Evolutionary conservation across 2,888 invertebrate species (phyloP).

Genomic region (Synanthedon tipuliformis): DNA sequence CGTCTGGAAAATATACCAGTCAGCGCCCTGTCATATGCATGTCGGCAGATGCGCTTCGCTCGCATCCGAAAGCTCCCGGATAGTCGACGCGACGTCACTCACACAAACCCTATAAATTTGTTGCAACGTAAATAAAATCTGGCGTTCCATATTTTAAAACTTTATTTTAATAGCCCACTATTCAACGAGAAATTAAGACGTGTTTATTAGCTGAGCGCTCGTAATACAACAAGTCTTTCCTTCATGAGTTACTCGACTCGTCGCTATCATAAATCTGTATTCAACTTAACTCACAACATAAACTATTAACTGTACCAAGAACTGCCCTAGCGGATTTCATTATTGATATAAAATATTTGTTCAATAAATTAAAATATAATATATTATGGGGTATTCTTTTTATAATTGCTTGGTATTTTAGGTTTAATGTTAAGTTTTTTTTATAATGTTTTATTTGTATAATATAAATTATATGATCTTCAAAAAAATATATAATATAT

Average conservation of each 20-base stretch:
- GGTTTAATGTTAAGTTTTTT: too few species aligned
- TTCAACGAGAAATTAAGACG: slow-evolving; percentile 64
- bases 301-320: slow-evolving; percentile 7
- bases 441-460: too few species aligned
- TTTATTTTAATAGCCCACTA: slow-evolving; percentile 66
- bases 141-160: slow-evolving; percentile 65
- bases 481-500: too few species aligned
- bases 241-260: slow-evolving; percentile 46
- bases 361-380: not conserved
- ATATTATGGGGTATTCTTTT: too few species aligned
- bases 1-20: slow-evolving; percentile 69
- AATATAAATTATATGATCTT: too few species aligned
- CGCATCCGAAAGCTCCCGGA: slow-evolving; percentile 14
- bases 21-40: slow-evolving; percentile 61
- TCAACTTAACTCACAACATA: slow-evolving; percentile 19
- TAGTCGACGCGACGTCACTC: slow-evolving; percentile 27
- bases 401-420: too few species aligned
- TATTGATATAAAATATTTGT: slow-evolving; percentile 12
- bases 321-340: slow-evolving; percentile 14
- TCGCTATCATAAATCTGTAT: slow-evolving; percentile 45
- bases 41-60: slow-evolving; percentile 25
- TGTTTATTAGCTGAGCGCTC: slow-evolving; percentile 62
- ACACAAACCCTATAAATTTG: slow-evolving; percentile 54
- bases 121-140: slow-evolving; percentile 59
- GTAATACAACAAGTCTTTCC: slow-evolving; percentile 57